Percentiles rank a stretch among this genome's conserved stretches.
These are phyloP conservation scores for Pachliopta kotzebuea DNA, from an alignment of 2,888 invertebrate genomes.

Conservation along the genomic window DNA sequence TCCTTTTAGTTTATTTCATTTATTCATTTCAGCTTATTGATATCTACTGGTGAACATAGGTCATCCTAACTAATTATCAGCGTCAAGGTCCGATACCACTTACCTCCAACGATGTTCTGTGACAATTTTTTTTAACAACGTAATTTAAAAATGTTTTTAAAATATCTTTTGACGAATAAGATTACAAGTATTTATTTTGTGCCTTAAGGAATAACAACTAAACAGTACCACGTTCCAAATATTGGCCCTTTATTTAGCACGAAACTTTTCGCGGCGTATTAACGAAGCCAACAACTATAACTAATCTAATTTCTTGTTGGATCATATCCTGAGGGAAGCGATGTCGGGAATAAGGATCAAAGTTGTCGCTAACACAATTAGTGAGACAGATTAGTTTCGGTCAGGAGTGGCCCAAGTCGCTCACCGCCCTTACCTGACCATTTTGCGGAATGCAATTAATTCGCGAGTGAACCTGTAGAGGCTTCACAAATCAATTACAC, in stretches of 20 bases:
- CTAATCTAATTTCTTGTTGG: conserved; percentile 75
- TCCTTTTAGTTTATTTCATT: too few species aligned
- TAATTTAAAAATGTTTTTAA: too few species aligned
- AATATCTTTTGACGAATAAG: not conserved
- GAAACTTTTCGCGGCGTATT: conserved; percentile 56
- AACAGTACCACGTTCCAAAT: conserved; percentile 9
- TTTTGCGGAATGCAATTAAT: conserved; percentile 61
- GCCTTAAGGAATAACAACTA: not conserved
- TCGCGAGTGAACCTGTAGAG: conserved; percentile 30
- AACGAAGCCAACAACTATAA: conserved; percentile 73
- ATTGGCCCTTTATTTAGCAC: conserved; percentile 21
- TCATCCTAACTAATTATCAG: too few species aligned
- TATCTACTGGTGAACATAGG: not conserved
- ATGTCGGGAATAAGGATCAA: conserved; percentile 62
- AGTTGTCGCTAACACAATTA: conserved; percentile 79
- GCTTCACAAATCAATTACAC: conserved; percentile 31
- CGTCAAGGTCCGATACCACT: too few species aligned
- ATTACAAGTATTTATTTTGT: not conserved
- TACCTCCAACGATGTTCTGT: too few species aligned
- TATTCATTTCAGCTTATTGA: not conserved
- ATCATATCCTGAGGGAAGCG: conserved; percentile 71
- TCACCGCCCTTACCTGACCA: conserved; percentile 56
- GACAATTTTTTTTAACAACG: too few species aligned
- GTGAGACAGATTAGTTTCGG: conserved; percentile 75
- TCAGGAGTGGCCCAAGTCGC: conserved; percentile 49